Percentiles rank a stretch among this genome's conserved stretches.
Evolutionary conservation across 2,797 vertebrate species (phyloP).

Genomic region (Pseudochirops cupreus): DNA sequence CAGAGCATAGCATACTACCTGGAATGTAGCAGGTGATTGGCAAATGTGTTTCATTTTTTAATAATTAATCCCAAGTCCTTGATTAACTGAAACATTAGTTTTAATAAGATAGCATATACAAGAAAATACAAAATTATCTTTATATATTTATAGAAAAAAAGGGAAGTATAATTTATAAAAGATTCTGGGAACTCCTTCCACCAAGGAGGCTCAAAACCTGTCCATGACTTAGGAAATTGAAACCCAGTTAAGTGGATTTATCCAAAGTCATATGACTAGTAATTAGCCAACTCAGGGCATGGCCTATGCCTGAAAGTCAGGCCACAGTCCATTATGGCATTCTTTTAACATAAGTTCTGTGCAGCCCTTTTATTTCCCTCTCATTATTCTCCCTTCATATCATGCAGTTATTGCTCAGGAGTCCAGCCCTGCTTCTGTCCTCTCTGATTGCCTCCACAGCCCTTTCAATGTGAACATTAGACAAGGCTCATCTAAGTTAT

Average conservation of each 20-base stretch:
- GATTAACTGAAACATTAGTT: background rate
- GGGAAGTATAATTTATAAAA: background rate
- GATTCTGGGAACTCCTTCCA: background rate
- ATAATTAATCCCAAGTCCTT: background rate
- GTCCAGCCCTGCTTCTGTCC: background rate
- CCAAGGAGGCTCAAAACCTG: background rate
- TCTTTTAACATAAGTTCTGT: background rate
- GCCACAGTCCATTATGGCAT: background rate
- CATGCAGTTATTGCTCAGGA: background rate
- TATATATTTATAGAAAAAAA: background rate
- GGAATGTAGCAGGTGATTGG: background rate
- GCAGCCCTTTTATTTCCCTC: background rate
- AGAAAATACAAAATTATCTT: background rate
- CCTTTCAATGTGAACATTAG: background rate
- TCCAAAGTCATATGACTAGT: background rate
- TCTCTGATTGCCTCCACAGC: background rate
- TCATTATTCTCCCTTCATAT: background rate
- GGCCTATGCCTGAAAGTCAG: background rate
- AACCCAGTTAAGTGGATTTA: background rate
- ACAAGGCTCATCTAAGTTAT: slow-evolving; percentile 36
- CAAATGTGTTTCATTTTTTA: background rate
- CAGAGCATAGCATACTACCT: background rate
- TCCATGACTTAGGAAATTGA: background rate
- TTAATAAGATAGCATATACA: background rate
- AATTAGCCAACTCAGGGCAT: background rate